A percentile compares a stretch with the other conserved stretches of the same genome.
These are phyloP conservation scores for Apis cerana DNA, from an alignment of 1,140 invertebrate genomes.

Conservation along the genomic window DNA sequence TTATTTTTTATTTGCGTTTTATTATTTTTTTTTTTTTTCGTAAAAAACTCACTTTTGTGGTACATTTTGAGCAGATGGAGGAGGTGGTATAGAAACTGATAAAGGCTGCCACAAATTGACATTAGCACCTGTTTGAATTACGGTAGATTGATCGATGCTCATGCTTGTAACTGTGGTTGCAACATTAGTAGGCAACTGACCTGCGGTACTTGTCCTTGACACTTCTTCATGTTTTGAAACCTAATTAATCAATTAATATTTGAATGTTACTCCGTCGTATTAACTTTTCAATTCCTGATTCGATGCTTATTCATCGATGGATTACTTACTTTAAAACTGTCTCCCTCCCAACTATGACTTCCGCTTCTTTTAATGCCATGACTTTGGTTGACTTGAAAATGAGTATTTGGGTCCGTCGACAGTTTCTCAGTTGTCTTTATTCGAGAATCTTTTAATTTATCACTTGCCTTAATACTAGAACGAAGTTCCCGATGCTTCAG, in stretches of 20 bases:
- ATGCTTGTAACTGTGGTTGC: slow-evolving; percentile 49
- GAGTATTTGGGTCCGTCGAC: slow-evolving; percentile 13
- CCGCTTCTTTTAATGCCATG: slow-evolving; percentile 70
- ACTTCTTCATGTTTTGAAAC: slow-evolving; percentile 64
- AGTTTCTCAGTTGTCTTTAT: slow-evolving; percentile 69
- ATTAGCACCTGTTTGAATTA: slow-evolving; percentile 65
- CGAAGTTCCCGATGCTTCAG: slow-evolving; percentile 86
- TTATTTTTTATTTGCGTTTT: no score
- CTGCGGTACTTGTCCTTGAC: slow-evolving; percentile 46
- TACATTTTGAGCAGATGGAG: slow-evolving; percentile 70
- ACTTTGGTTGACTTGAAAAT: slow-evolving; percentile 47
- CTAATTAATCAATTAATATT: slow-evolving; percentile 35
- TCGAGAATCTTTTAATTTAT: slow-evolving; percentile 76
- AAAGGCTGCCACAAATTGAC: slow-evolving; percentile 84
- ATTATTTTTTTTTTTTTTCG: not conserved
- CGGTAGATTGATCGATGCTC: slow-evolving; percentile 55
- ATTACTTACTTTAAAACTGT: slow-evolving; percentile 66
- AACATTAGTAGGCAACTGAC: slow-evolving; percentile 41
- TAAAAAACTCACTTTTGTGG: slow-evolving; percentile 56
- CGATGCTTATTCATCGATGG: no score
- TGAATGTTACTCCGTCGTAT: not conserved
- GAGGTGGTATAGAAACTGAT: slow-evolving; percentile 81
- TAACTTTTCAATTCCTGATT: not conserved
- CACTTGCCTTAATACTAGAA: slow-evolving; percentile 80
- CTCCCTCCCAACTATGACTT: slow-evolving; percentile 67